phyloP scores from a whole-genome alignment of 1,140 invertebrate genomes.

The Callitettix versicolor region DNA sequence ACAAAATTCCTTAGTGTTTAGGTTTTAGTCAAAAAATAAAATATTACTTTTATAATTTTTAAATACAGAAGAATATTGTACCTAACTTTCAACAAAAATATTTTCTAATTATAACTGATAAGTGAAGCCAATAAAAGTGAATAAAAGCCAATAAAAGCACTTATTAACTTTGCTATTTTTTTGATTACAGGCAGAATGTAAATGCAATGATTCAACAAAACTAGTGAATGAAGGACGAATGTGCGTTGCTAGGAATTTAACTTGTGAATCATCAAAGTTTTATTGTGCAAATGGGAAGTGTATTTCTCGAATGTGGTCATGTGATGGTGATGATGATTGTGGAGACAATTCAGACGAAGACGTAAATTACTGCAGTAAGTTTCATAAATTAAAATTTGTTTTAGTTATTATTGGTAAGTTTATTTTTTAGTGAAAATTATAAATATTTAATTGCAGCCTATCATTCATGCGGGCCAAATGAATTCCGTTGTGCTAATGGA shows the following conservation, averaged over 20 bases:
- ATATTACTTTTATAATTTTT: too few relatives aligned
- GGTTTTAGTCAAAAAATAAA: too few relatives aligned
- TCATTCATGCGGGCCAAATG: slow-evolving; percentile 83
- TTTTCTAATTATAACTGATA: too few relatives aligned
- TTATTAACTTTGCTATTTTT: too few relatives aligned
- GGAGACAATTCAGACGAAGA: slow-evolving; percentile 92
- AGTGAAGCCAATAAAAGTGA: too few relatives aligned
- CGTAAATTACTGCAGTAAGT: slow-evolving; percentile 74
- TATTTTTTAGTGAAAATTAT: background rate
- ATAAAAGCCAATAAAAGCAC: too few relatives aligned
- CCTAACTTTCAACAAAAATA: too few relatives aligned
- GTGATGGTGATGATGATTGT: slow-evolving; percentile 88
- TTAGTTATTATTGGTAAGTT: too few relatives aligned
- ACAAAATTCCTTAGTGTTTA: too few relatives aligned
- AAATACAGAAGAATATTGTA: too few relatives aligned
- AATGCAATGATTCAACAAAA: slow-evolving; percentile 74
- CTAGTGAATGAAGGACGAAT: slow-evolving; percentile 85
- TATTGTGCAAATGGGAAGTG: slow-evolving; percentile 90
- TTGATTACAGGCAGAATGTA: slow-evolving; percentile 56
- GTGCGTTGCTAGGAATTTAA: slow-evolving; percentile 80
- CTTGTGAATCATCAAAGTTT: slow-evolving; percentile 82
- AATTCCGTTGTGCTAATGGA: slow-evolving; percentile 89
- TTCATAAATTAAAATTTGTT: background rate
- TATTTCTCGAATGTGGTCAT: slow-evolving; percentile 91
- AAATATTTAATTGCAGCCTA: slow-evolving; percentile 48